Evolutionary conservation across 2,888 invertebrate genomes (phyloP), one percentile per base, ranked within the genome.

Genomic region (Limnephilus marmoratus): DNA sequence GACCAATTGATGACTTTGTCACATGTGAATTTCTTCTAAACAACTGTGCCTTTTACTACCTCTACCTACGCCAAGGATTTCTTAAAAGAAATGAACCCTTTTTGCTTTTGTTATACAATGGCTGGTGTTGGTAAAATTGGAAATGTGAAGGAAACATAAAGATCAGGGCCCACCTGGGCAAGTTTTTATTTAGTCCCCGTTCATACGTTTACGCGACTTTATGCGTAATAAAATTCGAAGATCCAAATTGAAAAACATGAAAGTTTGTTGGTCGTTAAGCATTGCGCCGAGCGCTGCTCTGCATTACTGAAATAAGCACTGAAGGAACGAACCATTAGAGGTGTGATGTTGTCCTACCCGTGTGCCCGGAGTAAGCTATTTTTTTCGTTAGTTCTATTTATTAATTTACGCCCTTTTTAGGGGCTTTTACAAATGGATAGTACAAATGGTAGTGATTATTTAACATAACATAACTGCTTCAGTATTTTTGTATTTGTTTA

Each of bases 151-250:
- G 49, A n/a, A 49, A 49, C 49, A 45, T 86, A 15, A 87, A 87
- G 88, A 89, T 89, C 41, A 18, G 37, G 41, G 53, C 83, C 85
- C 85, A 90, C 89, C 82, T 90, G 82, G 85, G 29, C 34, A 90
- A 91, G 85, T 93, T 92, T 93, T 92, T 93, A 91, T 90, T 85
- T 88, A 81, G 91, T 85, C 86, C 68, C 88, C 83, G 85, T 85
- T 82, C 93, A 92, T 93, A 90, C 93, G 90, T 92, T 93, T 93
- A 90, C 92, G 90, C 92, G 83, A 92, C 91, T 93, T 93, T 93
- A 93, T 92, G 93, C 80, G 92, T 92, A 92, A 93, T 93, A 93
- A 93, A 93, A 92, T 92, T 91, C 92, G 91, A 92, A 90, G 91
- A 91, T 90, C 80, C 91, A 93, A 93, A 93, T 93, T 92, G 93